phyloP scores from a whole-genome alignment of 2,797 vertebrate genomes.

The Limnodromus scolopaceus region DNA sequence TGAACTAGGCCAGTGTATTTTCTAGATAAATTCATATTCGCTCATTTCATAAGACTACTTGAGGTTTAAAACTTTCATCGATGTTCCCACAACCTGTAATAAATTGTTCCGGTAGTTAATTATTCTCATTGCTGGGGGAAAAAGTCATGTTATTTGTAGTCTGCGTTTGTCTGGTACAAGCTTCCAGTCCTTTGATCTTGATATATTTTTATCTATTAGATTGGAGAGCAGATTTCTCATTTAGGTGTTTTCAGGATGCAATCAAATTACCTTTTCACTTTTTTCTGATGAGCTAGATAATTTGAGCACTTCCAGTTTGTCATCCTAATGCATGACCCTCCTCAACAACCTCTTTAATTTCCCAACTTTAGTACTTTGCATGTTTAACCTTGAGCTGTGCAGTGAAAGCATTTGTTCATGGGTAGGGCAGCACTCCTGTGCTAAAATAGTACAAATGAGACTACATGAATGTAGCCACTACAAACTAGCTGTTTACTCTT shows the following conservation, averaged over 20 bases:
- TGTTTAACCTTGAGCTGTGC: not conserved
- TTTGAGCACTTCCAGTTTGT: slow-evolving; percentile 9
- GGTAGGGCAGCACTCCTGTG: not conserved
- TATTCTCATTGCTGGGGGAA: not conserved
- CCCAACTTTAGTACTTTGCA: not conserved
- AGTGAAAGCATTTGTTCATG: not conserved
- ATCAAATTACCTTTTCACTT: not conserved
- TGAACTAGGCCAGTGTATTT: slow-evolving; percentile 2
- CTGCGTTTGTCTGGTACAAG: not conserved
- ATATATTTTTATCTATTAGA: slow-evolving; percentile 17
- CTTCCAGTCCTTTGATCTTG: slow-evolving; percentile 16
- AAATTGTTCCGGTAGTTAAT: not conserved
- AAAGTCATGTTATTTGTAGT: not conserved
- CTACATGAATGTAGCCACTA: not conserved
- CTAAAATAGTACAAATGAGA: not conserved
- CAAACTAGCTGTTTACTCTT: not conserved
- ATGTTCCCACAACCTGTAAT: not conserved
- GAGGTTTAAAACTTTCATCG: not conserved
- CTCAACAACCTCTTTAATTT: not conserved
- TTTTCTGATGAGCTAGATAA: not conserved
- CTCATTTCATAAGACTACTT: not conserved
- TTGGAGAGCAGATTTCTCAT: not conserved
- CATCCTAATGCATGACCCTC: not conserved
- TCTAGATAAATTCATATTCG: not conserved
- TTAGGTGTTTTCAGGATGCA: slow-evolving; percentile 12